Evolutionary conservation across 2,113 vertebrate species (phyloP), one percentile per base, ranked within the genome.

Genomic region (Corythornis vintsioides): DNA sequence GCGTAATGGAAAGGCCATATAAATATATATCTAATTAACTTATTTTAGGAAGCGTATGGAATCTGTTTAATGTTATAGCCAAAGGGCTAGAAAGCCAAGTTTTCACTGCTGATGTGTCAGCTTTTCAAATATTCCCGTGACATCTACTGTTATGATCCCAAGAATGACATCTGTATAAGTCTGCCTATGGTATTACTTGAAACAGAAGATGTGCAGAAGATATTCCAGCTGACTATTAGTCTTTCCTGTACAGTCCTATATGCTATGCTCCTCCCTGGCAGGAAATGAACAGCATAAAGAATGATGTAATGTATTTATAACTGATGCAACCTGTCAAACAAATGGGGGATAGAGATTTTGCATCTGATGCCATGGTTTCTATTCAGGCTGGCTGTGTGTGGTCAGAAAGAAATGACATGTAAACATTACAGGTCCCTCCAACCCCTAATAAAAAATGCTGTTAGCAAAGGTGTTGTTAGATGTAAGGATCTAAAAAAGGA

Each of bases 401-500:
- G 73, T 80, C 63, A 43, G 33, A 31, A 81, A 65, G 90, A 45
- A 92, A 75, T 52, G 72, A 63, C 0, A 4, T 21, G 29, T 31
- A 74, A 85, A 65, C 2, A 2, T 26, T 78, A n/a, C 1, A 1
- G 64, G 38, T 56, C 9, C 33, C 25, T 50, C n/a, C n/a, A 70
- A 20, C 4, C 29, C 20, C 60, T 29, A 83, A 82, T 50, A 59
- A 87, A 82, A 93, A 70, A 31, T 4, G 9, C 16, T 52, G 52
- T 82, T 55, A 89, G 56, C 18, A 63, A 79, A 84, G 81, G 60
- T 83, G 59, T 14, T 82, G 55, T 84, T 93, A 90, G 83, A 80
- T 66, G 40, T 76, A 65, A 65, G 40, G 67, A 92, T 79, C 35
- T 72, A 31, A 93, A 73, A 81, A 63, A 73, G 20, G 16, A 61